Percentiles rank a stretch among this genome's conserved stretches.
Conservation (phyloP, 2,888 invertebrate species). For the Charanyca ferruginea region DNA sequence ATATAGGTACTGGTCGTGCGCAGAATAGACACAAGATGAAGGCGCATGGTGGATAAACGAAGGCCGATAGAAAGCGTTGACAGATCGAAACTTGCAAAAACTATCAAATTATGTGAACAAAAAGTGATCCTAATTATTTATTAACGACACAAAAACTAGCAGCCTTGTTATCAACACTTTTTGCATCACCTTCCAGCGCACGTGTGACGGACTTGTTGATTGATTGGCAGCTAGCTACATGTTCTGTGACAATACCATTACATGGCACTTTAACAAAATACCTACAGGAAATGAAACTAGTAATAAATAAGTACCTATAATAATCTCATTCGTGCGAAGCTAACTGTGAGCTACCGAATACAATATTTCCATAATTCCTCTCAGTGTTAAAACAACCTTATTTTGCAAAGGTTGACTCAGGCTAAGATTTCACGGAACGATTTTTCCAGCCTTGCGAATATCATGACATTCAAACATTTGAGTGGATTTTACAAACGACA, state of each 20-base stretch:
- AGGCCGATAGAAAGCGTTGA: slow-evolving; percentile 75
- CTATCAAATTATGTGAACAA: slow-evolving; percentile 61
- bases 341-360: too few relatives aligned
- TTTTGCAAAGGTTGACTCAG: too few relatives aligned
- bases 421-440: too few relatives aligned
- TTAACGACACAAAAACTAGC: slow-evolving; percentile 31
- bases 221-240: background rate
- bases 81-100: slow-evolving; percentile 62
- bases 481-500: background rate
- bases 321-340: too few relatives aligned
- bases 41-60: slow-evolving; percentile 35
- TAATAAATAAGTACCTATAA: too few relatives aligned
- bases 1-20: too few relatives aligned
- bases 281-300: too few relatives aligned
- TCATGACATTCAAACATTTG: too few relatives aligned
- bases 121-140: slow-evolving; percentile 59
- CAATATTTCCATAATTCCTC: too few relatives aligned
- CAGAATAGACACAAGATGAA: background rate
- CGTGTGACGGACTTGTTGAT: background rate
- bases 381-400: too few relatives aligned
- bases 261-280: too few relatives aligned
- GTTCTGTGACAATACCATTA: background rate
- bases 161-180: slow-evolving; percentile 21
- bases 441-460: too few relatives aligned
- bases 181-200: slow-evolving; percentile 3